These are phyloP conservation scores for Pseudonaja textilis DNA, from an alignment of 2,113 vertebrate genomes.

Conservation along the genomic window DNA sequence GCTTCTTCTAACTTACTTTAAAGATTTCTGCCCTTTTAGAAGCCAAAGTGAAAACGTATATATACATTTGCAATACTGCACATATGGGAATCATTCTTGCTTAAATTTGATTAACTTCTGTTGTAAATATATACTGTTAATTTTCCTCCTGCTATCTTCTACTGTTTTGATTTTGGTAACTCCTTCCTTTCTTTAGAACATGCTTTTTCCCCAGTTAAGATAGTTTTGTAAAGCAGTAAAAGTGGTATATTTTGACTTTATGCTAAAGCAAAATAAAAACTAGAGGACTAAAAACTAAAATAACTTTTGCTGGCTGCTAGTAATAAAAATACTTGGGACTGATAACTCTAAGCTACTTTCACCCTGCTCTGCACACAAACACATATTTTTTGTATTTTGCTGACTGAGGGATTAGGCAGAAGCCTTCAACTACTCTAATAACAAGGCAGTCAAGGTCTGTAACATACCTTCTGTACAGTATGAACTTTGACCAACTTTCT, in stretches of 20 bases:
- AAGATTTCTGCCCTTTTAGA: neutral
- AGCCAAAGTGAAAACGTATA: neutral
- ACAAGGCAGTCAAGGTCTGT: neutral
- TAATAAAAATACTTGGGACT: neutral
- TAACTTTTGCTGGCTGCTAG: neutral
- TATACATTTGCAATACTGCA: neutral
- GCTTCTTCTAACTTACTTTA: neutral
- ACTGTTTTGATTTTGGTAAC: neutral
- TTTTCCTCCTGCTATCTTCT: neutral
- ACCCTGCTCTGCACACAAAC: neutral
- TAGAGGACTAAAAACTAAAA: neutral
- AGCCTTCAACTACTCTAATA: neutral
- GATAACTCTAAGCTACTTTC: neutral
- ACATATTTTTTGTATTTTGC: neutral
- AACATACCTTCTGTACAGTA: neutral
- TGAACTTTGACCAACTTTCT: slow-evolving; percentile 37
- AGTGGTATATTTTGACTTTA: neutral
- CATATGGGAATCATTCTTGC: neutral
- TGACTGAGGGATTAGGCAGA: slow-evolving; percentile 27
- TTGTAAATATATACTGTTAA: neutral
- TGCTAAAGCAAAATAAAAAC: neutral
- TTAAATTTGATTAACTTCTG: neutral
- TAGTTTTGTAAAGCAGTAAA: neutral
- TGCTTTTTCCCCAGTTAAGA: neutral
- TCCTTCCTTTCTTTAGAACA: neutral